Evolutionary conservation across 2,888 invertebrate species (phyloP), one percentile per base, ranked within the genome.

Genomic region (Hirudinaria manillensis): DNA sequence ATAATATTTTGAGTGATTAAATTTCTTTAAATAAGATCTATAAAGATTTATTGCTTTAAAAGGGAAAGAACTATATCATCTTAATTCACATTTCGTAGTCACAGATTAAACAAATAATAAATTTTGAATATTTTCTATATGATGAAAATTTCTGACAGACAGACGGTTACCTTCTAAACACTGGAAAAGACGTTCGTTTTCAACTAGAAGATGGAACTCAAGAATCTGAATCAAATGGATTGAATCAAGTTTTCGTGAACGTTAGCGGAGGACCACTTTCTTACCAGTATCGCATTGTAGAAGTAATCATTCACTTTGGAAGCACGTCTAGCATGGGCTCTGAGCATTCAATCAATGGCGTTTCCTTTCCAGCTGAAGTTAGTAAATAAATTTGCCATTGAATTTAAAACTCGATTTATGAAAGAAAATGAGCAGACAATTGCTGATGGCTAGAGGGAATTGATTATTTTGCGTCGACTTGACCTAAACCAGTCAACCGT

Each of bases 291-390:
- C 92, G 93, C 86, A 93, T 96, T 85, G 92, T 93, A 83, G 94
- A 95, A 87, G 92, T 96, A 80, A 93, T 95, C 86, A 90, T 84
- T 55, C 84, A 84, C 77, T 83, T 85, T 74, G 84, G 84, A 32
- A 80, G 66, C 79, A 90, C 91, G 83, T 94, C 96, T 87, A 94
- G 96, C 87, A 90, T 91, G 81, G 98, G 98, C 34, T 97, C 97
- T 21, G 98, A 99, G 85, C 98, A 99, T 86, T 93, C 93, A 76
- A 93, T 98, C 83, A 94, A 94, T 83, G 94, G 95, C 79, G 92
- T 94, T 83, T 90, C 93, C 75, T 99, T 98, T 87, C 97, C 98
- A 13, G 96, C 96, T 75, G 98, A 99, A 91, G 97, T 98, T 27
- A 38, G 73, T 45, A 16, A 10, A 45, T 6, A 10, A 45, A 45